A percentile compares a stretch with the other conserved stretches of the same genome.
Evolutionary conservation across 2,888 invertebrate genomes (phyloP).

Genomic region (Dryobotodes eremita): DNA sequence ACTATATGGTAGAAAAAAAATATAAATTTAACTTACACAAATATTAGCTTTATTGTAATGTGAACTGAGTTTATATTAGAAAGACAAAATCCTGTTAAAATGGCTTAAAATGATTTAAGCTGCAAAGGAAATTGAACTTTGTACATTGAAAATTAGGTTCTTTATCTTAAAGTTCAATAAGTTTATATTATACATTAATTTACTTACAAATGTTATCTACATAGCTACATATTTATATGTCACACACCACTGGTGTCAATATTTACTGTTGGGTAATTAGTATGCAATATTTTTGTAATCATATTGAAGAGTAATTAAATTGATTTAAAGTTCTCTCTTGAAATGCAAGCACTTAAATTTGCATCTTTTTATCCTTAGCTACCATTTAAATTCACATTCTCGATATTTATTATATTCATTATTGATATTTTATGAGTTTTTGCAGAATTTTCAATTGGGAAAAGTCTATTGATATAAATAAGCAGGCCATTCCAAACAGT

Average conservation of each 20-base stretch:
- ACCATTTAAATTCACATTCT: background rate
- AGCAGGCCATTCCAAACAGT: background rate
- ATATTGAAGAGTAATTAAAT: conserved; percentile 29
- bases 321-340: conserved; percentile 7
- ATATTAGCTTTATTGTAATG: background rate
- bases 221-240: background rate
- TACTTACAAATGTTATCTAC: background rate
- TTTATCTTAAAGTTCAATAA: background rate
- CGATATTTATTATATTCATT: too few relatives aligned
- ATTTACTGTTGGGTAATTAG: conserved; percentile 40
- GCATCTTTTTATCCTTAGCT: background rate
- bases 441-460: background rate
- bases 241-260: conserved; percentile 12
- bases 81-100: background rate
- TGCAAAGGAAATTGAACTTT: conserved; percentile 17
- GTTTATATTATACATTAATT: background rate
- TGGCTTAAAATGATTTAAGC: background rate
- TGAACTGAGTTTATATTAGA: conserved; percentile 5
- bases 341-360: background rate
- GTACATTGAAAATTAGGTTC: background rate
- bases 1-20: background rate
- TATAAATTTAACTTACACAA: conserved; percentile 2
- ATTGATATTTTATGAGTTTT: background rate
- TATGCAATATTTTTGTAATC: conserved; percentile 36
- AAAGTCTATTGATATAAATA: background rate